A percentile compares a stretch with the other conserved stretches of the same genome.
Conservation (phyloP, 2,888 invertebrate species). For the Scelioninae gen. 1 region DNA sequence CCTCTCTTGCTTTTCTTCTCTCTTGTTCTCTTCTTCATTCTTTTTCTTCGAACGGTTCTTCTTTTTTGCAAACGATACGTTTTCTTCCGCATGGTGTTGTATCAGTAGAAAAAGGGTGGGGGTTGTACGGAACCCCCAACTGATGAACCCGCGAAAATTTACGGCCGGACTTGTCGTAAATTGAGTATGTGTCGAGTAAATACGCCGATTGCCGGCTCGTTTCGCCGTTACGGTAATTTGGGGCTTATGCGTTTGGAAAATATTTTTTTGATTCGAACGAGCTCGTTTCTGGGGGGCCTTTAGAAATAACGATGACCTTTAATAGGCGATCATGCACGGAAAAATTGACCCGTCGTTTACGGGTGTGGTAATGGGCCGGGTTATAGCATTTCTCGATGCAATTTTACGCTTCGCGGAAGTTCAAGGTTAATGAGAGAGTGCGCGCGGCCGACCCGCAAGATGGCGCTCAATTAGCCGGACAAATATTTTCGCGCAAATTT, state of each 20-base stretch:
- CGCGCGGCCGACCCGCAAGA: background rate
- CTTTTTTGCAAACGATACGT: background rate
- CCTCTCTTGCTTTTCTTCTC: conserved; percentile 10
- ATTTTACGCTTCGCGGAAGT: conserved; percentile 17
- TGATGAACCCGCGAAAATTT: conserved; percentile 16
- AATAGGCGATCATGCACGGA: too few relatives aligned
- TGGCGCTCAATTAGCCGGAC: conserved; percentile 47
- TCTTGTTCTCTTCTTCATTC: too few relatives aligned
- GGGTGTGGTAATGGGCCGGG: too few relatives aligned
- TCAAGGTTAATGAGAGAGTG: conserved; percentile 59
- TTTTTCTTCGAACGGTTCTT: too few relatives aligned
- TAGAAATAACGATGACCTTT: too few relatives aligned
- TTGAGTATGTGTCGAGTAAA: conserved; percentile 55
- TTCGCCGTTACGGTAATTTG: conserved; percentile 46
- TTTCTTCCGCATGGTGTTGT: background rate
- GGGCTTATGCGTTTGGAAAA: conserved; percentile 29
- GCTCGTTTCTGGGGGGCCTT: background rate
- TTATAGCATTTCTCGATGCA: background rate
- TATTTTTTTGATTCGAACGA: conserved; percentile 41
- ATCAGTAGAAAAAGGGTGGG: background rate
- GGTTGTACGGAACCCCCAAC: background rate
- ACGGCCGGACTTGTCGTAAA: conserved; percentile 42
- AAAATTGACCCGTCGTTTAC: too few relatives aligned
- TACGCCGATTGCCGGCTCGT: too few relatives aligned
- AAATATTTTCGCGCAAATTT: conserved; percentile 51